A percentile compares a stretch with the other conserved stretches of the same genome.
phyloP scores from a whole-genome alignment of 2,113 vertebrate genomes.

The Balaeniceps rex region DNA sequence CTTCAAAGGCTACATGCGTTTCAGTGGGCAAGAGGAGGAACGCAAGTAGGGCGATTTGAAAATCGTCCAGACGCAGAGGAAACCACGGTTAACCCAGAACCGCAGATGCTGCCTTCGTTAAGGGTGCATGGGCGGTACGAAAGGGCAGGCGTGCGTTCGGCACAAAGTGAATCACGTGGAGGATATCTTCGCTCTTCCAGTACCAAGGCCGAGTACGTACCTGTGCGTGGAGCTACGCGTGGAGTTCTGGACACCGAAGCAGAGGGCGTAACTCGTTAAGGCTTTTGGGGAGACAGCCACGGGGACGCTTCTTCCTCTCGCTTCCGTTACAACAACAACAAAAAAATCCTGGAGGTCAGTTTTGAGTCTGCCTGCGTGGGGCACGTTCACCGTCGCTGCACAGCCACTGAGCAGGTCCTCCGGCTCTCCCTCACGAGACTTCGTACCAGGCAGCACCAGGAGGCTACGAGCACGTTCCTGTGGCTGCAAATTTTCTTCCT shows the following conservation, averaged over 20 bases:
- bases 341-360: neutral
- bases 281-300: neutral
- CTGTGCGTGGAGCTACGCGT: fast-evolving
- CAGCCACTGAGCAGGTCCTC: neutral
- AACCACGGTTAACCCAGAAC: neutral
- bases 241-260: neutral
- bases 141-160: neutral
- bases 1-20: neutral
- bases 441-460: neutral
- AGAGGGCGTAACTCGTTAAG: too few species aligned
- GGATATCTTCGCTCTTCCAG: neutral
- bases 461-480: fast-evolving
- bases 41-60: neutral
- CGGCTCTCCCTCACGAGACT: neutral
- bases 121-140: fast-evolving
- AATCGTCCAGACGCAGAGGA: neutral
- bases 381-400: neutral
- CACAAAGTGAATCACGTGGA: fast-evolving
- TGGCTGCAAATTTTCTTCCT: neutral
- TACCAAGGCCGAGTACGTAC: neutral
- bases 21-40: neutral
- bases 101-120: fast-evolving
- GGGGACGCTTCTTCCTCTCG: neutral
- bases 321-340: too few species aligned
- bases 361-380: neutral